Conservation (phyloP, 2,888 invertebrate species). For the Cerastoderma edule region DNA sequence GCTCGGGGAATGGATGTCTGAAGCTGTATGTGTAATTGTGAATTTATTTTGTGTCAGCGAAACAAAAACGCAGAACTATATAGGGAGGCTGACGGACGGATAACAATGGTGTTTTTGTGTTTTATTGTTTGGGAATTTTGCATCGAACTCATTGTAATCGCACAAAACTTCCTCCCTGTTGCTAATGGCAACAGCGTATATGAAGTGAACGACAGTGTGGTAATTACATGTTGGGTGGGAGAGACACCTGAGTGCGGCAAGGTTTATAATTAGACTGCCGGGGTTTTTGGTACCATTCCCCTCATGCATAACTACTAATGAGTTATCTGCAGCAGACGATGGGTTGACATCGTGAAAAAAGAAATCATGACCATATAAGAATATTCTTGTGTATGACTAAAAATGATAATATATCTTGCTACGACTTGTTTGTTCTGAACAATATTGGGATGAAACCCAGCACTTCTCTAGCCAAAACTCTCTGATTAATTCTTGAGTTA, state of each 20-base stretch:
- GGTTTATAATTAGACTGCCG: constrained; percentile 24
- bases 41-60: constrained; percentile 36
- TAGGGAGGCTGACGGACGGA: constrained; percentile 2
- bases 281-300: too few relatives aligned
- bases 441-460: too few relatives aligned
- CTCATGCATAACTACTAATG: too few relatives aligned
- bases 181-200: constrained; percentile 37
- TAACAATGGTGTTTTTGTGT: constrained; percentile 31
- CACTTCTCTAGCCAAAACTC: too few relatives aligned
- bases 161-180: constrained; percentile 35
- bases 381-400: too few relatives aligned
- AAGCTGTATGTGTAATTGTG: constrained; percentile 29
- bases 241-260: constrained; percentile 40
- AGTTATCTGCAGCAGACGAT: too few relatives aligned
- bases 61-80: constrained; percentile 25
- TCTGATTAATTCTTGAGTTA: too few relatives aligned
- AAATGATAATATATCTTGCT: too few relatives aligned
- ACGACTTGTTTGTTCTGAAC: too few relatives aligned
- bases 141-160: constrained; percentile 32
- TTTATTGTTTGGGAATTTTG: constrained; percentile 29
- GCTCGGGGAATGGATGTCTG: constrained; percentile 16
- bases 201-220: constrained; percentile 30
- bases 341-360: too few relatives aligned
- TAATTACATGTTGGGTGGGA: constrained; percentile 39
- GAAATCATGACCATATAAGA: too few relatives aligned